phyloP scores from a whole-genome alignment of 2,797 vertebrate genomes.

The Alcedo quadribrachys region DNA sequence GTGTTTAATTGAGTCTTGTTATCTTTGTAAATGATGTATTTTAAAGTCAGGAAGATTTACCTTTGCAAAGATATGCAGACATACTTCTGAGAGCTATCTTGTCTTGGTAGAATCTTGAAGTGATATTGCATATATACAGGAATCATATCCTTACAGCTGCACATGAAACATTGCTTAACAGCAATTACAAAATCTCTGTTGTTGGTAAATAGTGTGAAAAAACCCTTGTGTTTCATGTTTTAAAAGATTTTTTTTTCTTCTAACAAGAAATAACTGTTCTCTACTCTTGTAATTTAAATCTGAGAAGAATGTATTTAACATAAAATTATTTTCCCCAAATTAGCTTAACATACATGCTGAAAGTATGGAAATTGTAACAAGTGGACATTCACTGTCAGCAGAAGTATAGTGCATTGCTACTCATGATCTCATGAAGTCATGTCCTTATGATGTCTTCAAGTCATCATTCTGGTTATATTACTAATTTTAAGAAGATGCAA shows the following conservation, averaged over 20 bases:
- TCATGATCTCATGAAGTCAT: background rate
- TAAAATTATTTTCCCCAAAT: slow-evolving; percentile 4
- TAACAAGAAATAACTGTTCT: background rate
- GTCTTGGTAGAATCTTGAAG: background rate
- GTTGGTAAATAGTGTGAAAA: background rate
- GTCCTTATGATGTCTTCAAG: background rate
- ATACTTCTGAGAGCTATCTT: background rate
- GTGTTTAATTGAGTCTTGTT: background rate
- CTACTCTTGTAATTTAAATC: slow-evolving; percentile 17
- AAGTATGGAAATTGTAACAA: background rate
- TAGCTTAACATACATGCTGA: background rate
- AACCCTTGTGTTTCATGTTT: background rate
- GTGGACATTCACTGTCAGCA: background rate
- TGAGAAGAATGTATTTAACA: background rate
- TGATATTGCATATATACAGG: background rate
- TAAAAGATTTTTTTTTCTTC: background rate
- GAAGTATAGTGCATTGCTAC: background rate
- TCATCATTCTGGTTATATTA: background rate
- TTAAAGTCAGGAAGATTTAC: background rate
- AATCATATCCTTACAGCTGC: background rate
- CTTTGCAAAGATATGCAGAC: background rate
- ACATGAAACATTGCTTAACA: background rate
- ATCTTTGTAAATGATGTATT: background rate
- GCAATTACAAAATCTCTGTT: background rate
- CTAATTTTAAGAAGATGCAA: background rate